phyloP scores from a whole-genome alignment of 2,888 invertebrate species.

The Galerucella pusilla region DNA sequence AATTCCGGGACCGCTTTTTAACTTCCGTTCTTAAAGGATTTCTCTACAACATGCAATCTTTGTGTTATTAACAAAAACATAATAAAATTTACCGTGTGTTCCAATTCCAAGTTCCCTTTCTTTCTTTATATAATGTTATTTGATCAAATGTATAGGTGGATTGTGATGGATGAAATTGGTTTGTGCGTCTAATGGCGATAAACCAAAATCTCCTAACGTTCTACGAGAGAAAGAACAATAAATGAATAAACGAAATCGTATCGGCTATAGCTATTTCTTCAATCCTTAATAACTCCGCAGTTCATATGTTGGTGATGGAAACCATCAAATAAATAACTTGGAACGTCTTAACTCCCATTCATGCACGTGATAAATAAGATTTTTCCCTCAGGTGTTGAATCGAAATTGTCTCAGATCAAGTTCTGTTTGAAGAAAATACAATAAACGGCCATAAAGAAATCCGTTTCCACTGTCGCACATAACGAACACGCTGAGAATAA shows the following conservation, averaged over 20 bases:
- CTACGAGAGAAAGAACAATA: background rate
- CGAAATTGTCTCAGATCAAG: slow-evolving; percentile 32
- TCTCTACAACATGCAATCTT: background rate
- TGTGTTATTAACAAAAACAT: background rate
- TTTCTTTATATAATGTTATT: no score
- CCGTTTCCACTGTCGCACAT: slow-evolving; percentile 29
- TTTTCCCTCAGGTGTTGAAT: slow-evolving; percentile 35
- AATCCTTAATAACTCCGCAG: slow-evolving; percentile 28
- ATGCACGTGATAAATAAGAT: slow-evolving; percentile 30
- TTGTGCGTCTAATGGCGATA: background rate
- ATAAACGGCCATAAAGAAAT: slow-evolving; percentile 26
- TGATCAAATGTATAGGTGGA: background rate
- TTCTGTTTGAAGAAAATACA: slow-evolving; percentile 12
- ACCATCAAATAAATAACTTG: slow-evolving; percentile 36
- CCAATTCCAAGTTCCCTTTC: background rate
- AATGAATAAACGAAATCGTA: slow-evolving; percentile 21
- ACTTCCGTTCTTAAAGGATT: background rate
- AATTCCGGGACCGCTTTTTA: background rate
- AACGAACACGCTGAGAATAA: slow-evolving; percentile 32
- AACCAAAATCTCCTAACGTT: background rate
- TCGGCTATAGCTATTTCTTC: slow-evolving; percentile 13
- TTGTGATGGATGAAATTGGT: background rate
- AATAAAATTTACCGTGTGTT: background rate
- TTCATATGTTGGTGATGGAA: slow-evolving; percentile 26
- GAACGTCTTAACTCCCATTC: slow-evolving; percentile 20